Evolutionary conservation across 35 echinoderm and acorn worm genomes (phyloP).

Genomic region (Strongylocentrotus purpuratus): DNA sequence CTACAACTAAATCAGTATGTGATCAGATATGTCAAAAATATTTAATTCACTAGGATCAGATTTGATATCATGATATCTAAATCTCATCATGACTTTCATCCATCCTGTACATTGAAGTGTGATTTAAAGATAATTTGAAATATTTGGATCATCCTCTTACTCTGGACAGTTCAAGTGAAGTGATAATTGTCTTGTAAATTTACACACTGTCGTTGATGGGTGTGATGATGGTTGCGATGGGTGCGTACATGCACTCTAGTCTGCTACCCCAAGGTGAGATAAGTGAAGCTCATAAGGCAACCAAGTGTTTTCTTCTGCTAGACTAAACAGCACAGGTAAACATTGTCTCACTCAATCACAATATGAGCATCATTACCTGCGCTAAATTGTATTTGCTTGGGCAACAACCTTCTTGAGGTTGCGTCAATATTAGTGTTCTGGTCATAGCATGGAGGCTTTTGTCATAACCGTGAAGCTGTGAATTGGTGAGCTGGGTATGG

Average conservation of each 20-base stretch:
- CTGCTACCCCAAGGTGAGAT: not conserved
- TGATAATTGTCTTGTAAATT: constrained; percentile 27
- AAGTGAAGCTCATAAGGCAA: not conserved
- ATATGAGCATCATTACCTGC: not conserved
- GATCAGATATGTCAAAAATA: too few relatives aligned
- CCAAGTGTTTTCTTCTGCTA: constrained; percentile 18
- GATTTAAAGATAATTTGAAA: not conserved
- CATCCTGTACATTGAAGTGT: not conserved
- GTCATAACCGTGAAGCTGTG: not conserved
- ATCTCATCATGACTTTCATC: too few relatives aligned
- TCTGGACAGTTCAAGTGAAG: not conserved
- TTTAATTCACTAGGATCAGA: too few relatives aligned
- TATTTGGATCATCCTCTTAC: not conserved
- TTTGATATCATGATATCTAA: too few relatives aligned
- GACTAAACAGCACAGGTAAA: constrained; percentile 27
- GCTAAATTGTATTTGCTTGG: constrained; percentile 20
- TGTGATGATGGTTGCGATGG: not conserved
- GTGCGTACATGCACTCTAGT: not conserved
- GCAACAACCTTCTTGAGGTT: not conserved
- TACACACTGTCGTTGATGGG: not conserved
- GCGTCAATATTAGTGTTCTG: constrained; percentile 8
- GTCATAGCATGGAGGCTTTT: not conserved
- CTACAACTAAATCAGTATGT: too few relatives aligned
- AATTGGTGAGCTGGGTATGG: not conserved
- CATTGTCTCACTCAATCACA: not conserved